These are phyloP conservation scores for Xyliphius kryptos DNA, from an alignment of 2,113 vertebrate species.

Conservation along the genomic window DNA sequence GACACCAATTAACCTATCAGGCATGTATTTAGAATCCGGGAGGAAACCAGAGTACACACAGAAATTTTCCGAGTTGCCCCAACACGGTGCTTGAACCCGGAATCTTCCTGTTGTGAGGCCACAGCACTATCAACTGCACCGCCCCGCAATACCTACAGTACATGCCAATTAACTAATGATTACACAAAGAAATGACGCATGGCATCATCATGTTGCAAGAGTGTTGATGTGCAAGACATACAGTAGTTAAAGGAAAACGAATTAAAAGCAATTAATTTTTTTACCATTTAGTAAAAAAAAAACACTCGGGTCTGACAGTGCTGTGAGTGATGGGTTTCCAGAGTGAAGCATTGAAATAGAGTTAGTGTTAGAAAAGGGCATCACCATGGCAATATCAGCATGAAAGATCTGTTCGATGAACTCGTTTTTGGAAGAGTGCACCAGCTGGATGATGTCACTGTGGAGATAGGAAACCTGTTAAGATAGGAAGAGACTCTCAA, in stretches of 20 bases:
- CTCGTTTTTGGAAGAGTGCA: conserved; percentile 96
- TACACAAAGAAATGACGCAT: not conserved
- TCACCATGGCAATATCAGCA: conserved; percentile 96
- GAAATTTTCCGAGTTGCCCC: too few species aligned
- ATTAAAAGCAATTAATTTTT: too few species aligned
- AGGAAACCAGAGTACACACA: too few species aligned
- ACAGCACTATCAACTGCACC: too few species aligned
- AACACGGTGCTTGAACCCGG: too few species aligned
- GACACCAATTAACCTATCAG: too few species aligned
- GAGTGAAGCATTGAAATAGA: conserved; percentile 20
- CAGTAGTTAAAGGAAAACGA: too few species aligned
- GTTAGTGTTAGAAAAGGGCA: conserved; percentile 32
- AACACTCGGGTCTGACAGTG: conserved; percentile 7
- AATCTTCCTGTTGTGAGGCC: too few species aligned
- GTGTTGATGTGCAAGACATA: not conserved
- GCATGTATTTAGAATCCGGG: too few species aligned
- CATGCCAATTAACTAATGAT: not conserved
- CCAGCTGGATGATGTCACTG: conserved; percentile 95
- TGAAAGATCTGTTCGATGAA: conserved; percentile 99
- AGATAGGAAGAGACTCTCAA: not conserved
- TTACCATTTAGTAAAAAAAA: too few species aligned
- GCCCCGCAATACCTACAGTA: too few species aligned
- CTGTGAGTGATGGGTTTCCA: not conserved
- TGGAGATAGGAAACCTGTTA: conserved; percentile 90
- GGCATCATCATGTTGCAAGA: not conserved